A percentile compares a stretch with the other conserved stretches of the same genome.
Conservation (phyloP, 2,888 invertebrate species). For the Zaprionus bogoriensis region DNA sequence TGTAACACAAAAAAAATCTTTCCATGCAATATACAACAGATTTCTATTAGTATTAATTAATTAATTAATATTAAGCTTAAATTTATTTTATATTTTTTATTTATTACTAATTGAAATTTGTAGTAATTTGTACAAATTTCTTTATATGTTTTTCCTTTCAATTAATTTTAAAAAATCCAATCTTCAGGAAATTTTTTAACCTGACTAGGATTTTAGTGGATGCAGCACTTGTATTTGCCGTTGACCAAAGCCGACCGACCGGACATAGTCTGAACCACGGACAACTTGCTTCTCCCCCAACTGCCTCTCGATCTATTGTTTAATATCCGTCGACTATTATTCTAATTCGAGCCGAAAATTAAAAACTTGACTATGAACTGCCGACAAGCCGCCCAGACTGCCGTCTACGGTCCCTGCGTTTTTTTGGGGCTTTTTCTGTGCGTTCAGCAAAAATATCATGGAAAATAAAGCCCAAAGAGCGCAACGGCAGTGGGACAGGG, state of each 20-base stretch:
- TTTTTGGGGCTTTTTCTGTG: conserved; percentile 28
- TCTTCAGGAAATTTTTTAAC: neutral
- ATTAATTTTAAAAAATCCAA: too few relatives aligned
- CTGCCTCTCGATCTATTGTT: conserved; percentile 47
- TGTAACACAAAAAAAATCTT: too few relatives aligned
- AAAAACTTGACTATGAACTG: conserved; percentile 56
- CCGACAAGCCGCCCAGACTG: too few relatives aligned
- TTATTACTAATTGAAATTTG: too few relatives aligned
- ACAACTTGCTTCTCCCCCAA: conserved; percentile 8
- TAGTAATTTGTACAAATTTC: too few relatives aligned
- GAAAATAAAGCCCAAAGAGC: conserved; percentile 59
- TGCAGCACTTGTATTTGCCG: conserved; percentile 6
- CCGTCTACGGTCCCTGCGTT: conserved; percentile 3
- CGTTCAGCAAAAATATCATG: conserved; percentile 60
- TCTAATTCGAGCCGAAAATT: conserved; percentile 75
- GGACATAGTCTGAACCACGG: conserved; percentile 39
- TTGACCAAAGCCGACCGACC: conserved; percentile 50
- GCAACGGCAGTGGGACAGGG: conserved; percentile 56
- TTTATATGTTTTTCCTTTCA: too few relatives aligned
- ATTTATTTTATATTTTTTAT: too few relatives aligned
- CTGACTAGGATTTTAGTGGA: neutral
- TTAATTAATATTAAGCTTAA: too few relatives aligned
- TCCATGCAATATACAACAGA: too few relatives aligned
- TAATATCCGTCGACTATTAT: conserved; percentile 73
- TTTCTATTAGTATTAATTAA: too few relatives aligned